Evolutionary conservation across 1,140 invertebrate genomes (phyloP).

Genomic region (Drosophila lacteicornis): DNA sequence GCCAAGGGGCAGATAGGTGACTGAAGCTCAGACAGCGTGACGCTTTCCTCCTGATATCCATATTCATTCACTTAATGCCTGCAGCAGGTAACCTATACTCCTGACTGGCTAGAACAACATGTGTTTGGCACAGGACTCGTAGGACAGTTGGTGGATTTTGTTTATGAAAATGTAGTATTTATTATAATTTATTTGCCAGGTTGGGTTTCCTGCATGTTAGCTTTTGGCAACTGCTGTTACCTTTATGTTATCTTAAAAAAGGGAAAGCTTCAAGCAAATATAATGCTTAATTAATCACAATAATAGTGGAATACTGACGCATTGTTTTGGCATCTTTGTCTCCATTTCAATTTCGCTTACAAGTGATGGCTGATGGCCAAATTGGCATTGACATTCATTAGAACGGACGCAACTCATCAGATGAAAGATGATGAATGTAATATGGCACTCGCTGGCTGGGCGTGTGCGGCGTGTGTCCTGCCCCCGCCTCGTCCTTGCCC

Average conservation of each 20-base stretch:
- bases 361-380: constrained; percentile 25
- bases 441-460: constrained; percentile 40
- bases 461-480: constrained; percentile 45
- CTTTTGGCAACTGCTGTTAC: background rate
- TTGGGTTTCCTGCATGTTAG: background rate
- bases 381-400: constrained; percentile 63
- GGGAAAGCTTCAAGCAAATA: background rate
- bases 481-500: constrained; percentile 11
- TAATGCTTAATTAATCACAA: background rate
- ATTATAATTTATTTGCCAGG: background rate
- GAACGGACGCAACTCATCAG: constrained; percentile 41
- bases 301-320: background rate
- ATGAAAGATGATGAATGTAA: constrained; percentile 46
- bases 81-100: constrained; percentile 14
- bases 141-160: constrained; percentile 17
- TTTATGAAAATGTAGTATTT: constrained; percentile 12
- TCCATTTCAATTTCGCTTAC: constrained; percentile 5
- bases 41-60: constrained; percentile 36
- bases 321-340: background rate
- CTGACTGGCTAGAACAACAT: constrained; percentile 8
- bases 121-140: constrained; percentile 14
- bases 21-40: constrained; percentile 53
- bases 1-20: background rate
- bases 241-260: no score
- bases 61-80: constrained; percentile 23